phyloP scores from a whole-genome alignment of 2,113 vertebrate genomes.

The Sceloporus undulatus region DNA sequence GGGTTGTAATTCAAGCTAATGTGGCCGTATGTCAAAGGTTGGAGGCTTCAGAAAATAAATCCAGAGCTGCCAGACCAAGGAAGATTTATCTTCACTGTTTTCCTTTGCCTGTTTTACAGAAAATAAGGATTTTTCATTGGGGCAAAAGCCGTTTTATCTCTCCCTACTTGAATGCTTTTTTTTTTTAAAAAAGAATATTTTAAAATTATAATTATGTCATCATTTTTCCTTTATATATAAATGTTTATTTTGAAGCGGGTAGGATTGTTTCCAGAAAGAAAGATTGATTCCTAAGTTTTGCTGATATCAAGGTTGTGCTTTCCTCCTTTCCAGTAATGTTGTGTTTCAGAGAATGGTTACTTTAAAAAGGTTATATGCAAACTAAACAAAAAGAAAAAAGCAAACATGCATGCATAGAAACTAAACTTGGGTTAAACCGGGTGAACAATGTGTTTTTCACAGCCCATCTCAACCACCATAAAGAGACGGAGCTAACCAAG shows the following conservation, averaged over 20 bases:
- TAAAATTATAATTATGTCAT: not conserved
- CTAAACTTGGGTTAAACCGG: too few species aligned
- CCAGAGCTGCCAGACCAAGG: not conserved
- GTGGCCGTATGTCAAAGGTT: not conserved
- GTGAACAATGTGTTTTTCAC: too few species aligned
- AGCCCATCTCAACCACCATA: too few species aligned
- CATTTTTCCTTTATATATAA: not conserved
- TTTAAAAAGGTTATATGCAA: not conserved
- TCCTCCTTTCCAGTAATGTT: not conserved
- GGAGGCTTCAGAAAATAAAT: not conserved
- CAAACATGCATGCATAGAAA: not conserved
- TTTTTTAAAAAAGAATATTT: not conserved
- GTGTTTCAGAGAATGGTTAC: not conserved
- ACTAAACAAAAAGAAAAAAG: not conserved
- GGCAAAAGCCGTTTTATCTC: not conserved
- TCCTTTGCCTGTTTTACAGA: not conserved
- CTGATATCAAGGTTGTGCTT: not conserved
- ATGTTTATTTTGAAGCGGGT: not conserved
- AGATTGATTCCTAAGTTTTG: not conserved
- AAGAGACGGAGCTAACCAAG: too few species aligned
- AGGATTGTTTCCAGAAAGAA: not conserved
- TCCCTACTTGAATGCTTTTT: not conserved
- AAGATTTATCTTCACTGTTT: not conserved
- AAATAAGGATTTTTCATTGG: not conserved
- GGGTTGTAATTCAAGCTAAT: conserved; percentile 21